Evolutionary conservation across 2,888 invertebrate species (phyloP), one percentile per base, ranked within the genome.

Genomic region (Scelioninae gen. 1): DNA sequence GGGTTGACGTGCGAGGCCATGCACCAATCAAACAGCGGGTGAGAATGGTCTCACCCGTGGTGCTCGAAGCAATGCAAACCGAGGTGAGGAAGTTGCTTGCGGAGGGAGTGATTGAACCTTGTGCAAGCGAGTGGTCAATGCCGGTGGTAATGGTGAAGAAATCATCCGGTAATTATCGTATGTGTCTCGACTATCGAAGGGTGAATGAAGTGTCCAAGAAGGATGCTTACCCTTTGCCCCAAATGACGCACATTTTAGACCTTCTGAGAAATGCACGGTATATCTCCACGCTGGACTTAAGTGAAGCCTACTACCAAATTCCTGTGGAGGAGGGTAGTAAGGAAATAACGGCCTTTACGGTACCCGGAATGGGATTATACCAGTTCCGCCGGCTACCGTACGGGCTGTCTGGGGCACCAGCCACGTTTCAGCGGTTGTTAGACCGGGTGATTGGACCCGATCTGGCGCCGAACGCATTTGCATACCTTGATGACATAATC

Each of bases 201-300:
- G 63, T 90, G 0, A 91, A 90, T 69, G 58, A 55, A 6, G 88
- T 90, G 0, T 88, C 89, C 0, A 78, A 85, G 34, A 82, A 84
- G 31, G 88, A 90, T 81, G 87, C 88, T 1, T 88, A 90, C 84
- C 88, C 89, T 0, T 40, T 90, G 0, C 90, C 87, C 0, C 86
- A 86, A 45, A 87, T 90, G 7, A 83, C 84, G 0, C 66, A 83
- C 0, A 90, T 88, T n/a, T 58, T 90, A 31, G 87, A 91, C 34
- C 80, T 84, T 16, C 71, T 91, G 0, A 56, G 88, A 0, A 78
- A 86, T 13, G 88, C 89, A 5, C 76, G 81, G 55, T 91, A 84
- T 53, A 58, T 58, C 2, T 85, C 85, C 0, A 88, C 87, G 0
- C 68, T 91, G 0, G 91, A 92, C 76, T 56, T 87, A 15, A 87